phyloP scores from a whole-genome alignment of 2,888 invertebrate species.

The Helicoverpa assulta region DNA sequence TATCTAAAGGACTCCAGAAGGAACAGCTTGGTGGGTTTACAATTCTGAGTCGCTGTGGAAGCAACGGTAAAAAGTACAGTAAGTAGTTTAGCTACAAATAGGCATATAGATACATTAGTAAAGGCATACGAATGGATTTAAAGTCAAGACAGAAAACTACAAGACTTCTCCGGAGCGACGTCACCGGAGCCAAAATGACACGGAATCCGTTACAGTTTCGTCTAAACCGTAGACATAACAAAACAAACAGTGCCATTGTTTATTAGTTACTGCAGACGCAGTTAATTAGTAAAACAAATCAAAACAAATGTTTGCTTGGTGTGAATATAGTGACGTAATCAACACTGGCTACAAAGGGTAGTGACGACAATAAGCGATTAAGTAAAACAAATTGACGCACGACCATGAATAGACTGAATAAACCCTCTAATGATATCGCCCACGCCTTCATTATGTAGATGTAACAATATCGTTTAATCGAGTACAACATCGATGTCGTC shows the following conservation, averaged over 20 bases:
- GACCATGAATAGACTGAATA: slow-evolving; percentile 69
- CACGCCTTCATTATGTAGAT: slow-evolving; percentile 79
- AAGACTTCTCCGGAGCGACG: slow-evolving; percentile 12
- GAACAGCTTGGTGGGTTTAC: no score
- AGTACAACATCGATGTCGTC: slow-evolving; percentile 56
- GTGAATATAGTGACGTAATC: slow-evolving; percentile 55
- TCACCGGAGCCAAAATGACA: slow-evolving; percentile 11
- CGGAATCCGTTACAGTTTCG: slow-evolving; percentile 31
- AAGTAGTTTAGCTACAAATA: no score
- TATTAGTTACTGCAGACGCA: slow-evolving; percentile 58
- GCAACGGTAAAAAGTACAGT: no score
- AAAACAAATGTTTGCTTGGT: slow-evolving; percentile 70
- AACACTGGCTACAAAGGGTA: slow-evolving; percentile 62
- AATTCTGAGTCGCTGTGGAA: no score
- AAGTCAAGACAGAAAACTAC: not conserved
- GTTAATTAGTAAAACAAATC: slow-evolving; percentile 64
- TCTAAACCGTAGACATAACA: slow-evolving; percentile 66
- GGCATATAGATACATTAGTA: no score
- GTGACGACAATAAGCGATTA: slow-evolving; percentile 81
- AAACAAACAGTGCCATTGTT: slow-evolving; percentile 53
- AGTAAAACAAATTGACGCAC: slow-evolving; percentile 86
- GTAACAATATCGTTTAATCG: slow-evolving; percentile 69
- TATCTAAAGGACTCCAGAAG: no score
- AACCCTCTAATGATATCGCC: slow-evolving; percentile 73
- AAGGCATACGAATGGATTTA: no score